Evolutionary conservation across 2,113 vertebrate genomes (phyloP), one percentile per base, ranked within the genome.

Genomic region (Sula dactylatra): DNA sequence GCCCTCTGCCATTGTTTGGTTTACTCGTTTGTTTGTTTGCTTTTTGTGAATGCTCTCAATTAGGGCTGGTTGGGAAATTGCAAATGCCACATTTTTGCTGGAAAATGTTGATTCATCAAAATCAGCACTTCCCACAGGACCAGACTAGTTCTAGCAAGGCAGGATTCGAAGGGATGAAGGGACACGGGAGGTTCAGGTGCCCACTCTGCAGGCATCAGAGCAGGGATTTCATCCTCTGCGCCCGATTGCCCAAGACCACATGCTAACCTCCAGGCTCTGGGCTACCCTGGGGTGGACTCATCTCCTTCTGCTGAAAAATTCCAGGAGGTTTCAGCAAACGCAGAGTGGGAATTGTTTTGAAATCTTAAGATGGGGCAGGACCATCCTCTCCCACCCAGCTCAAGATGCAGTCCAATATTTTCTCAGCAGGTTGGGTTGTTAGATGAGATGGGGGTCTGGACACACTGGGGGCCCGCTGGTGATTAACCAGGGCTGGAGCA

Each of bases 41-140:
- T 66, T 95, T 94, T 94, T 92, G 95, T 96, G 82, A 97, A 86
- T 93, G 97, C 92, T 94, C 94, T 90, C 92, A 93, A 88, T 96
- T 94, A 96, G 32, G 50, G 66, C 59, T 70, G 45, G 55, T 93
- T 97, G 95, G 82, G 92, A 96, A 96, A 97, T 34, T 64, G 58
- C 76, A 88, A 88, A 95, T 95, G 79, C 88, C 93, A 90, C 6
- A 3, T 90, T 90, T 92, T 88, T 49, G 10, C 76, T 97, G 90
- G 96, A 96, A 97, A 95, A 96, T 86, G 82, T 95, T 94, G 82
- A 86, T 94, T 97, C 95, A 95, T 92, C 92, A 71, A 73, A 78
- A 90, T 56, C 71, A 92, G 50, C 71, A 73, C 59, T 80, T 91
- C 76, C 88, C 11, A 0, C 90, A 90, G 71, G 94, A 83, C 54